Evolutionary conservation across 2,113 vertebrate genomes (phyloP).

Genomic region (Halichoerus grypus): DNA sequence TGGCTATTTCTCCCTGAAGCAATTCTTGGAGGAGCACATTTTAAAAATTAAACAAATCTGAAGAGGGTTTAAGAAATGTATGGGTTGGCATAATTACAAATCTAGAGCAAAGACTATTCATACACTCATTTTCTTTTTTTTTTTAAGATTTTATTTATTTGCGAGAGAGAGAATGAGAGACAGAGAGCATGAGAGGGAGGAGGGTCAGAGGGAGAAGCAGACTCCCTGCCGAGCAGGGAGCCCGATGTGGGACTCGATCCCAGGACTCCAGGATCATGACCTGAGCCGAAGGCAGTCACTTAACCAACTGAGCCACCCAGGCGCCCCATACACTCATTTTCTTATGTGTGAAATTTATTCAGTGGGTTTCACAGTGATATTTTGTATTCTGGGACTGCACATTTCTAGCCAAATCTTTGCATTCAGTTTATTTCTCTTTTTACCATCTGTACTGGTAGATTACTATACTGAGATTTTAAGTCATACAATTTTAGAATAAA

Average conservation of each 20-base stretch:
- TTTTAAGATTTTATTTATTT: too few relatives aligned
- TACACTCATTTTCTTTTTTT: conserved; percentile 25
- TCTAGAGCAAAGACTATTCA: conserved; percentile 29
- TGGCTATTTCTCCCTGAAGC: conserved; percentile 61
- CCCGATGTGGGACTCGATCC: too few relatives aligned
- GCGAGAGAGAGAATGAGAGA: too few relatives aligned
- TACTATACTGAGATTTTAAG: not conserved
- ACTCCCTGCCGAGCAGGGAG: too few relatives aligned
- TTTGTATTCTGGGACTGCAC: not conserved
- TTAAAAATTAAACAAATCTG: conserved; percentile 76
- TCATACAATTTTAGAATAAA: not conserved
- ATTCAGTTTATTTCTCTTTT: not conserved
- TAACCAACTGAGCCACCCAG: too few relatives aligned
- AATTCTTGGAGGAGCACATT: conserved; percentile 65
- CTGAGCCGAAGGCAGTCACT: too few relatives aligned
- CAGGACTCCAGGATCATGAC: too few relatives aligned
- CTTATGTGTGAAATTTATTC: conserved; percentile 7
- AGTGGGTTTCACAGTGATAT: not conserved
- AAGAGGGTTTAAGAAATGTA: conserved; percentile 66
- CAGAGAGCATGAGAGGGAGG: too few relatives aligned
- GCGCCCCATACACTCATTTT: conserved; percentile 8
- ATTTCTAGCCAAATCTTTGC: not conserved
- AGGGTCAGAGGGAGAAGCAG: too few relatives aligned
- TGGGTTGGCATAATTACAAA: conserved; percentile 58
- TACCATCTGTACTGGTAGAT: not conserved